Base-by-base conservation (phyloP, 2,113 vertebrate species). In the Plestiodon gilberti region DNA sequence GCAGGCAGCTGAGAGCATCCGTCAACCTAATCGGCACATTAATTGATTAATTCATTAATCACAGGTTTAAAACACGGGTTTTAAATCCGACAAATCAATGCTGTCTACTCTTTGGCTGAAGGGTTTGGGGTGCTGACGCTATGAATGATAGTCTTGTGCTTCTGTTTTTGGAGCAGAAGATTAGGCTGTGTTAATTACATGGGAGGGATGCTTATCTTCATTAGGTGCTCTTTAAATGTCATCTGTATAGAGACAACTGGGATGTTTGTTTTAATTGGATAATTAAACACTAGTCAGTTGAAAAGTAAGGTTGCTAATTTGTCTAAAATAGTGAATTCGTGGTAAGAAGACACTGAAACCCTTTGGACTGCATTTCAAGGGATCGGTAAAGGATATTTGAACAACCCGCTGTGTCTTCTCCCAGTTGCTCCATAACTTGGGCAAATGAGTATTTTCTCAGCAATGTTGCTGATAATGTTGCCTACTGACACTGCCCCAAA, bases 301-400 rank as follows among this genome's bases (percentile, higher is more conserved):
- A 64, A 23, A 6, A 52, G 30, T 40, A 33, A 30, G 1, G 23
- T 14, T 30, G n/a, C 48, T 64, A 33, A 35, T 38, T 35, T 38
- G 74, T 69, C 28, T 33, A 52, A 77, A 67, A 65, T 28, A 30
- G 33, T 62, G n/a, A 14, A 22, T 48, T 14, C 4, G 30, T 80
- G 38, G 55, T 88, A 86, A n/a, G 90, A 57, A 88, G 87, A 89
- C 83, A 93, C 93, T 83, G 85, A 84, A 84, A 89, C 86, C 91
- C 89, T 82, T 81, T 87, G 90, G 88, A 86, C 88, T 22, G 79
- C 84, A n/a, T n/a, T 77, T 82, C 80, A 38, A 78, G 25, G 48
- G 75, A 61, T 78, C 62, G 76, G 88, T 78, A 89, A 25, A 69
- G 87, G 43, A 14, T 48, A 20, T 93, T 92, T 90, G 48, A 92